Evolutionary conservation across 1,140 invertebrate species (phyloP), one percentile per base, ranked within the genome.

Genomic region (Diachasmimorpha longicaudata): DNA sequence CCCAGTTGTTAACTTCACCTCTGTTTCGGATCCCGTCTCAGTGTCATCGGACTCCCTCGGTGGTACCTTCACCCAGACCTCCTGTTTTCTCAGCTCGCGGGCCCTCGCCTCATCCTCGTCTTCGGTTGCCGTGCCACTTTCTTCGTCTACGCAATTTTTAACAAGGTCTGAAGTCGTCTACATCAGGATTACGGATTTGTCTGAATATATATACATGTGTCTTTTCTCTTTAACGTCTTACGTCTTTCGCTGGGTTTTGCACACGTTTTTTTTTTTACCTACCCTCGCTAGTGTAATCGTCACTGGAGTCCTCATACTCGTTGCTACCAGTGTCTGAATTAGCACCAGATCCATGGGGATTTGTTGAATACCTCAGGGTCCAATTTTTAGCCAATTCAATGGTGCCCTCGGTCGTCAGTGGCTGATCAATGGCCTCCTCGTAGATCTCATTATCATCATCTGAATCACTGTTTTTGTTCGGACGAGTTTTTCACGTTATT

Each of bases 1-100:
- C 31, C 74, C 76, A 58, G 72, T 70, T 73, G 72, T 71, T 70
- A 73, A 78, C 79, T 88, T 89, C 90, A 95, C 93, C 93, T 95
- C 93, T 78, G 93, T 95, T 87, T 95, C 93, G 13, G 93, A 93
- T 80, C 92, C 92, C 13, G 91, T 93, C 76, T 94, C 93, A 58
- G 93, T 92, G 79, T 93, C 58, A 66, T 66, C 90, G 44, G 91
- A 89, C 73, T 90, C 90, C 14, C 89, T 87, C 13, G 89, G 88
- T 63, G 92, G 90, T 63, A 92, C 91, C 83, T 93, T 90, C 42
- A 94, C 86, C 79, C 91, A 91, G 14, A 94, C 92, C 87, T 94
- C 93, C 83, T 92, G 90, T 78, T 92, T 92, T 14, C 93, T 88
- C 39, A 93, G 83, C 80, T 94, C 93, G 4, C 93, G 87, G 1